These are phyloP conservation scores for Dicrostonyx torquatus DNA, from an alignment of 2,797 vertebrate species.

Conservation along the genomic window DNA sequence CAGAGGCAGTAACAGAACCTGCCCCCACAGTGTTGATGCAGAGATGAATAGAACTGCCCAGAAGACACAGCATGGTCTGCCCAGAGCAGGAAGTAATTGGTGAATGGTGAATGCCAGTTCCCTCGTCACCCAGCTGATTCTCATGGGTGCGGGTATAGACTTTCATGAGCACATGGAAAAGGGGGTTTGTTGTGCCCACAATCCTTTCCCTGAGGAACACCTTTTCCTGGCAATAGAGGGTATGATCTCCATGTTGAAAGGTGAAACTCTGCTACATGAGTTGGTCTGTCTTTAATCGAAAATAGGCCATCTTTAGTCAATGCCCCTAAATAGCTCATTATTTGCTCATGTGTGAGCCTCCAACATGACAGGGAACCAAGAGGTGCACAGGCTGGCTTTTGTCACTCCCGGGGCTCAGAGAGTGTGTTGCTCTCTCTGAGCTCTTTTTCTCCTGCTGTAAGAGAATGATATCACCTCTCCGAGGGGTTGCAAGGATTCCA, in stretches of 20 bases:
- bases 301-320: background rate
- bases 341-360: background rate
- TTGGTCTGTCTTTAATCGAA: constrained; percentile 11
- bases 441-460: background rate
- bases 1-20: background rate
- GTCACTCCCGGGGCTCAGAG: background rate
- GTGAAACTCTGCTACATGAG: background rate
- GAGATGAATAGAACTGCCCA: background rate
- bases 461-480: background rate
- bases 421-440: background rate
- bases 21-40: background rate
- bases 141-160: background rate
- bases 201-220: background rate
- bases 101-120: background rate
- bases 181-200: background rate
- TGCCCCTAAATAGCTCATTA: background rate
- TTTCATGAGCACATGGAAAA: background rate
- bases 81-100: background rate
- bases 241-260: background rate
- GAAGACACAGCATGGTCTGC: background rate
- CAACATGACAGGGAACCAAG: background rate
- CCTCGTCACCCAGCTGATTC: background rate
- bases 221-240: background rate
- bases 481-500: background rate
- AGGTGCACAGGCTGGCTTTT: background rate